These are phyloP conservation scores for Callinectes sapidus DNA, from an alignment of 2,888 invertebrate species.

Conservation along the genomic window DNA sequence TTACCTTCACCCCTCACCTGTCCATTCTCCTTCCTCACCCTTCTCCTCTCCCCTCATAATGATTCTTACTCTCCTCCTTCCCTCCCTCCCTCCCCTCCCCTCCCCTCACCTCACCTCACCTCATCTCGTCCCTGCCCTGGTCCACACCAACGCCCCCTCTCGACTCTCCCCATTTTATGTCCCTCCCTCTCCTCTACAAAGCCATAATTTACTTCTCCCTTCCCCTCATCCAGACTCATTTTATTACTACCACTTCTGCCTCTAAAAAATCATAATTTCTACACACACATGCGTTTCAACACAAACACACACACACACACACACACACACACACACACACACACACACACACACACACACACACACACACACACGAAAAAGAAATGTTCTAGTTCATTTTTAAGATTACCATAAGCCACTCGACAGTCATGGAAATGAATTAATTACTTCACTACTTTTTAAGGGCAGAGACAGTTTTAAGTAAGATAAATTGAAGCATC, in stretches of 20 bases:
- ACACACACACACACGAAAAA: conserved; percentile 48
- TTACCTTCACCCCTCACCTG: background rate
- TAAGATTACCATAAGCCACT: conserved; percentile 12
- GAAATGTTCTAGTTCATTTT: conserved; percentile 34
- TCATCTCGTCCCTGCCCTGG: too few species aligned
- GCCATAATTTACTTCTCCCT: background rate
- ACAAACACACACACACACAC: conserved; percentile 50
- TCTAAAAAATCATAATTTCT: background rate
- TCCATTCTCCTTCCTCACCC: background rate
- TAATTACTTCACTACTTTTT: background rate
- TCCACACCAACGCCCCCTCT: too few species aligned
- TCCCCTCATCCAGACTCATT: background rate
- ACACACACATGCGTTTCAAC: background rate
- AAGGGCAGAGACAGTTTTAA: background rate
- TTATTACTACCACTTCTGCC: background rate
- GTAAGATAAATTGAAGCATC: conserved; percentile 12
- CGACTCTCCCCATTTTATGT: background rate
- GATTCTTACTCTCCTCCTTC: background rate
- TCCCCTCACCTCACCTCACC: too few species aligned
- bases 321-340: conserved; percentile 57
- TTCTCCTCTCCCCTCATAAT: background rate
- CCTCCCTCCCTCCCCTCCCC: conserved; percentile 20
- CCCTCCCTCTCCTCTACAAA: background rate
- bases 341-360: conserved; percentile 53
- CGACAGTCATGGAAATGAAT: background rate